These are phyloP conservation scores for Lota lota DNA, from an alignment of 2,113 vertebrate genomes.

Conservation along the genomic window DNA sequence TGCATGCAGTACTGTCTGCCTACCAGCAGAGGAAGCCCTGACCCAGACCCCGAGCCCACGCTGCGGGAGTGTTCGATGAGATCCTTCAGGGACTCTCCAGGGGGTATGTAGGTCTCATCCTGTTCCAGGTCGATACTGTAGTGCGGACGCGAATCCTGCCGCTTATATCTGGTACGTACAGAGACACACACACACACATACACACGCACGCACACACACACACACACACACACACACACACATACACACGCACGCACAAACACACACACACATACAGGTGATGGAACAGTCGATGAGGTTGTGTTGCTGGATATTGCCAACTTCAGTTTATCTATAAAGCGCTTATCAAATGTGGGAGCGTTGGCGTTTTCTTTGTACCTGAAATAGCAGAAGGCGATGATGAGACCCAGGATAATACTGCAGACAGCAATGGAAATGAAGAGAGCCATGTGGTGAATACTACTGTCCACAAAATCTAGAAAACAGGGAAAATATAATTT, in stretches of 20 bases:
- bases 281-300: too few relatives aligned
- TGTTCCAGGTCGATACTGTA: slow-evolving; percentile 93
- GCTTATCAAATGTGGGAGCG: neutral
- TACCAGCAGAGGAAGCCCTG: slow-evolving; percentile 99
- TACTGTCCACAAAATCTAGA: slow-evolving; percentile 84
- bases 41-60: slow-evolving; percentile 94
- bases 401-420: slow-evolving; percentile 79
- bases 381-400: slow-evolving; percentile 88
- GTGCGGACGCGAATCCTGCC: slow-evolving; percentile 81
- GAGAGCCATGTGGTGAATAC: slow-evolving; percentile 85
- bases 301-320: too few relatives aligned
- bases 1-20: slow-evolving; percentile 42
- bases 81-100: slow-evolving; percentile 92
- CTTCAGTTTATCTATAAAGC: too few relatives aligned
- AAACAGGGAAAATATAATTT: neutral
- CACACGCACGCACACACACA: too few relatives aligned
- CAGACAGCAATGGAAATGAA: slow-evolving; percentile 86
- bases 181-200: neutral
- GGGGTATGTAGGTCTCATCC: slow-evolving; percentile 89
- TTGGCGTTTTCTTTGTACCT: slow-evolving; percentile 72
- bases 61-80: slow-evolving; percentile 94
- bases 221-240: too few relatives aligned
- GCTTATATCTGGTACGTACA: slow-evolving; percentile 77
- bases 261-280: too few relatives aligned
- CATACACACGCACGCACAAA: too few relatives aligned